phyloP scores from a whole-genome alignment of 2,888 invertebrate genomes.

The Phyllotreta striolata region DNA sequence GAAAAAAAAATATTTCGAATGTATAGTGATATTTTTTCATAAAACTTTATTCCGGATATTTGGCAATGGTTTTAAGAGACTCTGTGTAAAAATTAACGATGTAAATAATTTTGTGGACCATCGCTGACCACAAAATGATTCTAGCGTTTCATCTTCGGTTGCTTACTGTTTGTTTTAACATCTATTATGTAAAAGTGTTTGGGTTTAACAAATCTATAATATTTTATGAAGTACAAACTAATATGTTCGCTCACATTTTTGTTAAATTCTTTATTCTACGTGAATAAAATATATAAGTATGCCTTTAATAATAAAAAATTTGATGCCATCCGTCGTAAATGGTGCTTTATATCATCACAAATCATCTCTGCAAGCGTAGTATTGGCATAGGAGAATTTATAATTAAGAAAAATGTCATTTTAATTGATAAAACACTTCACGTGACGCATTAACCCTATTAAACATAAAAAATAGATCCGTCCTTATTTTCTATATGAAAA shows the following conservation, averaged over 20 bases:
- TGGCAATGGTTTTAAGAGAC: slow-evolving; percentile 11
- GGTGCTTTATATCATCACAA: slow-evolving; percentile 44
- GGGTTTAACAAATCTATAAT: slow-evolving; percentile 2
- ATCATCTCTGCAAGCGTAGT: slow-evolving; percentile 21
- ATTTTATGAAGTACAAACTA: slow-evolving; percentile 13
- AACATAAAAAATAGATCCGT: too few relatives aligned
- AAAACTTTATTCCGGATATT: background rate
- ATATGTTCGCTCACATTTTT: slow-evolving; percentile 31
- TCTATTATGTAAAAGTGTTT: background rate
- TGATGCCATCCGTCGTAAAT: slow-evolving; percentile 47
- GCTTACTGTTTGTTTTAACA: slow-evolving; percentile 8
- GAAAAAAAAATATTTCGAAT: too few relatives aligned
- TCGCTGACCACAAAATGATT: slow-evolving; percentile 9
- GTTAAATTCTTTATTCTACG: slow-evolving; percentile 35
- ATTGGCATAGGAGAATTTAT: slow-evolving; percentile 10
- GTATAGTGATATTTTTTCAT: too few relatives aligned
- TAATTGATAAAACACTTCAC: background rate
- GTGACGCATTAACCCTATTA: slow-evolving; percentile 1
- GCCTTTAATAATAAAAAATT: slow-evolving; percentile 44
- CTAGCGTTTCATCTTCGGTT: slow-evolving; percentile 4
- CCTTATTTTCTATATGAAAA: too few relatives aligned
- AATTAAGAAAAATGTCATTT: slow-evolving; percentile 19
- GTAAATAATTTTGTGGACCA: slow-evolving; percentile 24
- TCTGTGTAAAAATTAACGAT: slow-evolving; percentile 6
- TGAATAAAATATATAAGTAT: slow-evolving; percentile 30